Percentiles rank a stretch among this genome's conserved stretches.
These are phyloP conservation scores for Sander vitreus DNA, from an alignment of 2,113 vertebrate species.

Conservation along the genomic window DNA sequence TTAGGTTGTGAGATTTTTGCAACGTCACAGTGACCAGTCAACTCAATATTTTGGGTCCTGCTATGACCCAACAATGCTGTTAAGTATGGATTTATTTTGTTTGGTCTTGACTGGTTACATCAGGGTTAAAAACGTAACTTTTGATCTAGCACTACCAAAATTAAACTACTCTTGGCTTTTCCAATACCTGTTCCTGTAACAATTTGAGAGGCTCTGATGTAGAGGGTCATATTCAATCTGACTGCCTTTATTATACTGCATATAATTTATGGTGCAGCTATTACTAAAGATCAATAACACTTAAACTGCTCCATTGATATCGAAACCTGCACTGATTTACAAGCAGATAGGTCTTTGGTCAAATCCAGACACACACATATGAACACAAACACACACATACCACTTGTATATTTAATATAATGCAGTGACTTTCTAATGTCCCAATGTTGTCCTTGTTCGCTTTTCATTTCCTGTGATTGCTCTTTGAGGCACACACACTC, in stretches of 20 bases:
- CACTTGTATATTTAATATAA: slow-evolving; percentile 56
- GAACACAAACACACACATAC: slow-evolving; percentile 18
- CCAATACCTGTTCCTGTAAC: slow-evolving; percentile 37
- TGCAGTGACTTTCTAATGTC: slow-evolving; percentile 41
- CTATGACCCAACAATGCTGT: background rate
- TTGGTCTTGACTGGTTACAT: background rate
- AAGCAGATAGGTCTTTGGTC: slow-evolving; percentile 68
- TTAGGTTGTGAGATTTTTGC: background rate
- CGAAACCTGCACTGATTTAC: slow-evolving; percentile 81
- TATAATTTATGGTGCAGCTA: slow-evolving; percentile 77
- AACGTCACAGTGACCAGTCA: background rate
- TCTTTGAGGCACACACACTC: slow-evolving; percentile 27
- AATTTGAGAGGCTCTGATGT: slow-evolving; percentile 57
- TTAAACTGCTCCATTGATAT: slow-evolving; percentile 80
- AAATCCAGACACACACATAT: slow-evolving; percentile 37
- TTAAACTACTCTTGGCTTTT: slow-evolving; percentile 24
- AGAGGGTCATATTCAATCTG: slow-evolving; percentile 68
- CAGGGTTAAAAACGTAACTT: slow-evolving; percentile 4
- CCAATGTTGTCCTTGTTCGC: slow-evolving; percentile 40
- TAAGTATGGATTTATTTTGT: background rate
- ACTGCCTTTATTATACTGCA: slow-evolving; percentile 73
- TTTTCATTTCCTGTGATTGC: slow-evolving; percentile 59
- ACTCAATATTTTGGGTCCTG: background rate
- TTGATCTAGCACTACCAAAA: slow-evolving; percentile 11
- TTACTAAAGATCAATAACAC: slow-evolving; percentile 83